Evolutionary conservation across 2,888 invertebrate genomes (phyloP).

Genomic region (Pecten maximus): DNA sequence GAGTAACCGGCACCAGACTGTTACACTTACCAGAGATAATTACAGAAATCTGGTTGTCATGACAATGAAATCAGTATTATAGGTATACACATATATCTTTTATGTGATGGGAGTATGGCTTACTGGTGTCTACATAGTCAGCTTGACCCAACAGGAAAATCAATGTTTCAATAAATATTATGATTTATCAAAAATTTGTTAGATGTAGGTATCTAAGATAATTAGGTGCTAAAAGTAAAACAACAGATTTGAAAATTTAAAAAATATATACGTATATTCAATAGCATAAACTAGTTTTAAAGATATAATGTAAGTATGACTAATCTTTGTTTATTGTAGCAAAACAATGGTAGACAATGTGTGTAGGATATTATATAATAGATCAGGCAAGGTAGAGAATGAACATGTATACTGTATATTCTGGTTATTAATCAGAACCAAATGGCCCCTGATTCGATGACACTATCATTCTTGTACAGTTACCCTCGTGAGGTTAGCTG

Average conservation of each 20-base stretch:
- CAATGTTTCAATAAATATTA: neutral
- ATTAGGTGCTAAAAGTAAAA: neutral
- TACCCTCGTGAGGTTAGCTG: neutral
- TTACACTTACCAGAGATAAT: neutral
- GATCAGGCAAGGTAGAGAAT: neutral
- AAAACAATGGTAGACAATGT: neutral
- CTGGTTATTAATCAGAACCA: neutral
- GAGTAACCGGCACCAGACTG: neutral
- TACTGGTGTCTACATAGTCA: neutral
- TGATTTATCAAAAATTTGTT: neutral
- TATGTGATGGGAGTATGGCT: neutral
- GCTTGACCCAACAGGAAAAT: neutral
- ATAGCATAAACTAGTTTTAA: neutral
- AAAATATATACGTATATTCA: neutral
- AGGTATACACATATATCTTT: neutral
- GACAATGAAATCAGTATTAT: neutral
- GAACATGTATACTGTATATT: neutral
- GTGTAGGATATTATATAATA: neutral
- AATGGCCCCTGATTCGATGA: neutral
- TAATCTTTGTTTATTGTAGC: neutral
- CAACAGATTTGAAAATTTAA: neutral
- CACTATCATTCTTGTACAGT: neutral
- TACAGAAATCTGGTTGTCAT: slow-evolving; percentile 16
- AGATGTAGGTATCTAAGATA: neutral
- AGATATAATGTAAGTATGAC: neutral